Conservation (phyloP, 1,140 invertebrate species). For the Heliconius eleuchia region DNA sequence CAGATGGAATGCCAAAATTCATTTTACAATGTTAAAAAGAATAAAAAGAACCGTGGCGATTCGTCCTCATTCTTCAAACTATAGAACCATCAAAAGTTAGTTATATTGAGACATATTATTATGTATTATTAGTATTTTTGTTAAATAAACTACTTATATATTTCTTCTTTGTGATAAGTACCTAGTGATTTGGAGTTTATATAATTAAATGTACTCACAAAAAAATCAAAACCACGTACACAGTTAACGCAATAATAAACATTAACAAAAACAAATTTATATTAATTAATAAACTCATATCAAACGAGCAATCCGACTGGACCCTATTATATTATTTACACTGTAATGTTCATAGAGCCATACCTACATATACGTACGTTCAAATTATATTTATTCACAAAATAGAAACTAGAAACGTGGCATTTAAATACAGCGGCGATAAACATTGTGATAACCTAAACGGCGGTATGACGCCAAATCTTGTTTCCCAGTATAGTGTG, state of each 20-base stretch:
- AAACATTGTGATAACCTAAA: conserved; percentile 35
- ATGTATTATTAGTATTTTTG: no score
- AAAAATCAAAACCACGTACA: background rate
- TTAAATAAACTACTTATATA: no score
- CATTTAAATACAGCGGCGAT: conserved; percentile 30
- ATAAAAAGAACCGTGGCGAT: background rate
- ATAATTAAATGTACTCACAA: background rate
- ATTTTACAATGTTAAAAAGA: background rate
- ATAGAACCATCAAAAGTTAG: background rate
- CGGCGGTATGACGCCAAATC: conserved; percentile 29
- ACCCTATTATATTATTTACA: conserved; percentile 9
- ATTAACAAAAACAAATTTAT: conserved; percentile 5
- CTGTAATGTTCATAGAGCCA: background rate
- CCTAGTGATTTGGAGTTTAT: no score
- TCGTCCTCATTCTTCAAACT: background rate
- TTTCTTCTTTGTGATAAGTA: no score
- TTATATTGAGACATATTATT: no score
- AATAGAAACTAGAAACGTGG: conserved; percentile 16
- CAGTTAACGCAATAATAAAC: conserved; percentile 1
- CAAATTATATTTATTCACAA: background rate
- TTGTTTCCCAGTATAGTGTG: conserved; percentile 27
- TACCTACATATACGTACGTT: background rate
- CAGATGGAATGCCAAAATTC: background rate
- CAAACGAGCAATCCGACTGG: background rate
- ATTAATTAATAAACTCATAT: conserved; percentile 11